These are phyloP conservation scores for Characodon lateralis DNA, from an alignment of 2,797 vertebrate genomes.

Conservation along the genomic window DNA sequence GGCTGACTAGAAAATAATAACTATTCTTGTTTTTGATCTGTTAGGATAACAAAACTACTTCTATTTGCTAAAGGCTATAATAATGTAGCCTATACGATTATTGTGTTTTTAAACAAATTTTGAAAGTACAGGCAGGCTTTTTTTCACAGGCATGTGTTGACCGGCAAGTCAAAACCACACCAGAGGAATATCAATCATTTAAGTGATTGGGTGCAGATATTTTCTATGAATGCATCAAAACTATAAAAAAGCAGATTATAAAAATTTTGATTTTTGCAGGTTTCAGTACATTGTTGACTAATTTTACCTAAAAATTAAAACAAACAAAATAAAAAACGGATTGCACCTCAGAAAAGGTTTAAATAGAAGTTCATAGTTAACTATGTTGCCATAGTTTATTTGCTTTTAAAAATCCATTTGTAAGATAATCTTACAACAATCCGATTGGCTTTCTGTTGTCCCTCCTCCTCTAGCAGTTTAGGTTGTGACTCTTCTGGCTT, in stretches of 20 bases:
- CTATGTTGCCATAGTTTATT: neutral
- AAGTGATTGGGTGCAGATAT: neutral
- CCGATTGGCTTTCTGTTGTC: slow-evolving; percentile 65
- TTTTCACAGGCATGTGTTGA: neutral
- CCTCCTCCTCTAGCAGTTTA: slow-evolving; percentile 69
- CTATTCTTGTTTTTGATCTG: too few species aligned
- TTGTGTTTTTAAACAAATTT: neutral
- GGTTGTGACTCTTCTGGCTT: slow-evolving; percentile 53
- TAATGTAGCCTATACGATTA: neutral
- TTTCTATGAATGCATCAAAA: neutral
- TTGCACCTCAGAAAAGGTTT: neutral
- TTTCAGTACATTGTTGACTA: neutral
- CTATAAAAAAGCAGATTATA: neutral
- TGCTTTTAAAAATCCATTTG: neutral
- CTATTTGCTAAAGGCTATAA: too few species aligned
- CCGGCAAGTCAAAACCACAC: neutral
- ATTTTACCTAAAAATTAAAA: neutral
- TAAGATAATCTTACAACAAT: slow-evolving; percentile 58
- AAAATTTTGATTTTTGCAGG: neutral
- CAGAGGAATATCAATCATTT: neutral
- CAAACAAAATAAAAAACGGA: neutral
- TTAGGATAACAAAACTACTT: too few species aligned
- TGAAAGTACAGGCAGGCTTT: neutral
- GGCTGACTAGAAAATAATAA: too few species aligned
- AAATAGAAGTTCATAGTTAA: neutral